Evolutionary conservation across 2,113 vertebrate species (phyloP).

Genomic region (Pluvialis apricaria): DNA sequence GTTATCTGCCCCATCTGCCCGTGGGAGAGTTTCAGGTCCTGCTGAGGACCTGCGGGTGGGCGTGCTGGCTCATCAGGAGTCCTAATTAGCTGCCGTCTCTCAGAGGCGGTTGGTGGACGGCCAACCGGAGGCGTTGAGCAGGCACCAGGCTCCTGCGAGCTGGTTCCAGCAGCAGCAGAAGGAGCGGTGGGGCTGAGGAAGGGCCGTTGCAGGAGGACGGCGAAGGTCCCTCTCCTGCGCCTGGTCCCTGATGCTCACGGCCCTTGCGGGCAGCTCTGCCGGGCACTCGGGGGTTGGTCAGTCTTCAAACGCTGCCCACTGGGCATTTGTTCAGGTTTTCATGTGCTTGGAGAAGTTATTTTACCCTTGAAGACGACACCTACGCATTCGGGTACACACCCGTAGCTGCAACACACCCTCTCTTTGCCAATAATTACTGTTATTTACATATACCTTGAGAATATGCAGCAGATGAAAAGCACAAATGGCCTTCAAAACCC

Average conservation of each 20-base stretch:
- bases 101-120: not conserved
- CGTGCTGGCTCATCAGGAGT: rapidly evolving
- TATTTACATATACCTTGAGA: conserved; percentile 21
- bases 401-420: not conserved
- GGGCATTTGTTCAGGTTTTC: not conserved
- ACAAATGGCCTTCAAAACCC: not conserved
- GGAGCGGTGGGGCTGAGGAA: not conserved
- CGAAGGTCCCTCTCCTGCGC: not conserved
- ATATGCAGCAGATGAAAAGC: conserved; percentile 14
- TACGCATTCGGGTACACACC: not conserved
- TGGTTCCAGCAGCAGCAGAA: not conserved
- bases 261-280: not conserved
- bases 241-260: not conserved
- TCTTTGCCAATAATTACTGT: not conserved
- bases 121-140: rapidly evolving
- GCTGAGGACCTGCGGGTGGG: not conserved
- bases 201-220: not conserved
- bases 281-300: not conserved
- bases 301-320: rapidly evolving
- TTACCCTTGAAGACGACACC: not conserved
- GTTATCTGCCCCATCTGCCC: not conserved
- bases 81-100: rapidly evolving
- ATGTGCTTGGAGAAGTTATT: not conserved
- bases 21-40: not conserved
- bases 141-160: not conserved